These are phyloP conservation scores for Conistra vaccinii DNA, from an alignment of 2,888 invertebrate species.

Conservation along the genomic window DNA sequence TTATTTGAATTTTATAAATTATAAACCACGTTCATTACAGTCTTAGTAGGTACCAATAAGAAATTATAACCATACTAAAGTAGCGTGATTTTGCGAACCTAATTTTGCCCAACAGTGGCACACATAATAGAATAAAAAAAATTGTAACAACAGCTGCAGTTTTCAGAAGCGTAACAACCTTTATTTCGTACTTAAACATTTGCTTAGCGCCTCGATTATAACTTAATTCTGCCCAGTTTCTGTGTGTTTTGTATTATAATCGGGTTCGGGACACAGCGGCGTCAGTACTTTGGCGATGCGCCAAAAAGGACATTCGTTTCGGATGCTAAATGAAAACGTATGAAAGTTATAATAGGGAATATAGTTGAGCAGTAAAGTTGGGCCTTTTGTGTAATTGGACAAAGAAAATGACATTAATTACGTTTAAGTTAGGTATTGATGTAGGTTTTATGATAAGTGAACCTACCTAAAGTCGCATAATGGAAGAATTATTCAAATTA, in stretches of 20 bases:
- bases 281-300: conserved; percentile 59
- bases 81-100: too few relatives aligned
- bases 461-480: neutral
- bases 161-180: neutral
- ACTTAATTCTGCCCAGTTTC: conserved; percentile 54
- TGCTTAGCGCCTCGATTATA: conserved; percentile 54
- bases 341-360: conserved; percentile 59
- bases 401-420: conserved; percentile 50
- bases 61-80: neutral
- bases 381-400: conserved; percentile 60
- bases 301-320: conserved; percentile 65
- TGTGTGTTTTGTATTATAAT: conserved; percentile 56
- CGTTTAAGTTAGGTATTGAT: conserved; percentile 49
- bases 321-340: conserved; percentile 65
- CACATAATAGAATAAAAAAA: too few relatives aligned
- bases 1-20: neutral
- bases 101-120: too few relatives aligned
- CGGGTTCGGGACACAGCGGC: conserved; percentile 62
- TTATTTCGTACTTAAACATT: conserved; percentile 20
- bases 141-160: too few relatives aligned
- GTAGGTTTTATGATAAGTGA: conserved; percentile 42
- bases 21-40: neutral
- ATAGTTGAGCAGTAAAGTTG: conserved; percentile 52
- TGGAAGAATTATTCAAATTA: conserved; percentile 37
- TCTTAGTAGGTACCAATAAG: neutral